Base-by-base conservation (phyloP, 2,888 invertebrate species). In the Fissipunctia ypsillon region DNA sequence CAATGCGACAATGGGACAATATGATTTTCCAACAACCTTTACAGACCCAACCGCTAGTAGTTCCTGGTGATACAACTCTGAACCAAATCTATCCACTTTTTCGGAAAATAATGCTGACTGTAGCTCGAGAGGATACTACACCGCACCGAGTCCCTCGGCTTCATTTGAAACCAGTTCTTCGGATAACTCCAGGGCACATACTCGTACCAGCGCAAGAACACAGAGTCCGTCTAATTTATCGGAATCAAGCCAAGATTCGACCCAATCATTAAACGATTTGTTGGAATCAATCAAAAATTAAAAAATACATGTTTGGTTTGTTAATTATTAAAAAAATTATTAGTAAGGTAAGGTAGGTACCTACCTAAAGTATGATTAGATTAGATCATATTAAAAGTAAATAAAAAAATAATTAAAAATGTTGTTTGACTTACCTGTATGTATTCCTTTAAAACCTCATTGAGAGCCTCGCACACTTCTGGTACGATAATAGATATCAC, bases 381-480 rank as follows among this genome's bases (percentile, higher is more conserved):
- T 35, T 35, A 35, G 35, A 35, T 35, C 35, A 35, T 35, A 35
- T 35, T 35, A 35, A 35, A 35, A 35, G 57, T 68, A 73, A 74
- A 59, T 50, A 76, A 68, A 82, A 77, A 75, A 73, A 75, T 71
- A 68, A 69, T 66, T 68, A 70, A 76, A 80, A 80, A 79, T 78
- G 69, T 83, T 81, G 76, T 78, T 84, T 84, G 70, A 85, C 80
- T 84, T 83, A 87, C 83, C 75, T 84, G 35, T 35, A 35, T 35
- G 35, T 35, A 35, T 35, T 35, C 35, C 35, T 35, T 48, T 78
- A 84, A 80, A 70, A 74, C 85, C 76, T 83, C 80, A 75, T 78
- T 84, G 70, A 85, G 72, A 78, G 81, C 83, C 73, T 80, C 80
- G 75, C 84, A 85, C 73, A 85, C 86, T 84, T 85, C 78, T 82